Evolutionary conservation across 2,113 vertebrate genomes (phyloP), one percentile per base, ranked within the genome.

Genomic region (Erythrocercus mccallii): DNA sequence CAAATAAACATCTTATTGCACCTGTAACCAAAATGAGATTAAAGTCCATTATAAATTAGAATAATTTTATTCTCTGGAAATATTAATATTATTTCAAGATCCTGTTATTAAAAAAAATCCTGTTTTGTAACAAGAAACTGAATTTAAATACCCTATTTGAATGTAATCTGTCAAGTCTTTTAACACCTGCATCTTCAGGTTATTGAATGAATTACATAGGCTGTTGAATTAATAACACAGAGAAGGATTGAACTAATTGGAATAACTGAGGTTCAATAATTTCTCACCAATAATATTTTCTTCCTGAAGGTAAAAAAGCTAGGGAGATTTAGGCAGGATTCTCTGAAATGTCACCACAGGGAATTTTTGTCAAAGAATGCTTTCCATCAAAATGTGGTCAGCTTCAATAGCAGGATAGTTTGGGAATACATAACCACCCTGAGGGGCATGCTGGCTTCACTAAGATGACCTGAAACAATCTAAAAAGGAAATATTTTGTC

Each of bases 1-100:
- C 80, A 96, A 95, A 92, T 88, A 82, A 93, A 74, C 35, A 81
- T 12, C 37, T 84, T 90, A 69, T 50, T 79, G 80, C 85, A 48
- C 48, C 47, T 90, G n/a, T 53, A 94, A 86, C 16, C 15, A 65
- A 31, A 82, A 44, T 64, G 45, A 87, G 81, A 20, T 40, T 53
- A 33, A 10, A 90, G 53, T 70, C 38, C 18, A 27, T 56, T 86
- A 77, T 70, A 74, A 95, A 71, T 47, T 61, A 68, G 19, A 90
- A 76, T 81, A 3, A 68, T 72, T 83, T 87, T 51, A 33, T 89
- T 82, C 35, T 65, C 45, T 79, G 19, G 42, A 88, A 94, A 61
- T 45, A 71, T 35, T 44, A 74, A 6, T 37, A 15, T 61, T 92
- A 77, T 85, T 96, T 92, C 37, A 90, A 56, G 69, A 77, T 73